A percentile compares a stretch with the other conserved stretches of the same genome.
phyloP scores from a whole-genome alignment of 2,113 vertebrate species.

The Myodes glareolus region DNA sequence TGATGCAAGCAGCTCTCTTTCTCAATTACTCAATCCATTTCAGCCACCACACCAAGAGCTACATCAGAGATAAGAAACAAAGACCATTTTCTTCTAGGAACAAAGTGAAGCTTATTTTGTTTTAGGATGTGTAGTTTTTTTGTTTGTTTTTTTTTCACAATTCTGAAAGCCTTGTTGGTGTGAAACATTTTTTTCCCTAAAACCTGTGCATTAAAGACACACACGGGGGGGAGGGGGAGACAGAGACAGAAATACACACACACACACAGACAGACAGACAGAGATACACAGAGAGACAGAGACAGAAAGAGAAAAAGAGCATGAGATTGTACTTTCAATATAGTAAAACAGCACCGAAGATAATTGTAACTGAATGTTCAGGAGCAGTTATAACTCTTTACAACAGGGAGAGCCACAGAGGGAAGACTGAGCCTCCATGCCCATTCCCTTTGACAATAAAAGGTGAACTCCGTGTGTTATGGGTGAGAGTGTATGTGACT shows the following conservation, averaged over 20 bases:
- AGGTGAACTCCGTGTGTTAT: constrained; percentile 67
- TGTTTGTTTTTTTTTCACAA: constrained; percentile 56
- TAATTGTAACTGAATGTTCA: constrained; percentile 54
- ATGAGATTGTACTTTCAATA: constrained; percentile 55
- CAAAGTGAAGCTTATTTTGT: constrained; percentile 79
- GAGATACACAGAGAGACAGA: neutral
- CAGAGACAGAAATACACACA: neutral
- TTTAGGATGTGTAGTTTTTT: constrained; percentile 60
- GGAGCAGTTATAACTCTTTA: neutral
- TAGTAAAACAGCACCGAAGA: neutral
- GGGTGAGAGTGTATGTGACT: constrained; percentile 33
- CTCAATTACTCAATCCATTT: constrained; percentile 76
- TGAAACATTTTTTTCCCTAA: constrained; percentile 60
- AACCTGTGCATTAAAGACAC: constrained; percentile 70
- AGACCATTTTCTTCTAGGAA: constrained; percentile 70
- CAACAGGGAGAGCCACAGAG: constrained; percentile 47
- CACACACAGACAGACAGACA: neutral
- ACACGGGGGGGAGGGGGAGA: neutral
- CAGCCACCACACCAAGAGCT: constrained; percentile 68
- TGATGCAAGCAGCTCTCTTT: constrained; percentile 65
- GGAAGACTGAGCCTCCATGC: constrained; percentile 61
- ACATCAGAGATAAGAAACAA: constrained; percentile 78
- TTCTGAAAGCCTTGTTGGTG: constrained; percentile 75
- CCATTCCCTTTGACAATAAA: constrained; percentile 74
- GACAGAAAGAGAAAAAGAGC: neutral